Conservation (phyloP, 2,113 vertebrate genomes). For the Cyprinodon brontotheroides region DNA sequence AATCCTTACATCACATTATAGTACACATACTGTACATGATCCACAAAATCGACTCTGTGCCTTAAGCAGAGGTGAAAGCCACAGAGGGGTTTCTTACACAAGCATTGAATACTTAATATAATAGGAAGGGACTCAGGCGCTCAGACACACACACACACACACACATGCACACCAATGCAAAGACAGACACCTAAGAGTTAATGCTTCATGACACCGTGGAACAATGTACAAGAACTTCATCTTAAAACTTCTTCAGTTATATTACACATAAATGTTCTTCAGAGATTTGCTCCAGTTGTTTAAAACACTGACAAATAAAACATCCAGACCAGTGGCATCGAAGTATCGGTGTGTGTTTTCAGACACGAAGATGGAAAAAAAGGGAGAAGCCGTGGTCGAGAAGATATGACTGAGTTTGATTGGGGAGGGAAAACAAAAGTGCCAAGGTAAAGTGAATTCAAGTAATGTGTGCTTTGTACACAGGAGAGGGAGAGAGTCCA, state of each 20-base stretch:
- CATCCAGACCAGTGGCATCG: slow-evolving; percentile 35
- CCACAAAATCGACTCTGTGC: slow-evolving; percentile 76
- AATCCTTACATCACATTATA: slow-evolving; percentile 79
- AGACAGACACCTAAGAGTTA: slow-evolving; percentile 64
- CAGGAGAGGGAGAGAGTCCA: slow-evolving; percentile 55
- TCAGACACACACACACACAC: slow-evolving; percentile 27
- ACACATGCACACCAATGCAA: slow-evolving; percentile 24
- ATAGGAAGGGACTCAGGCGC: slow-evolving; percentile 29
- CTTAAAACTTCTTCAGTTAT: slow-evolving; percentile 58
- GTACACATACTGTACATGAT: slow-evolving; percentile 84
- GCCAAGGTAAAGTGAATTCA: slow-evolving; percentile 86
- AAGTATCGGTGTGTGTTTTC: slow-evolving; percentile 21
- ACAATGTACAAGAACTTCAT: slow-evolving; percentile 72
- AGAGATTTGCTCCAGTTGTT: slow-evolving; percentile 29
- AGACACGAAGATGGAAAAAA: not conserved
- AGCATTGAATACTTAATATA: slow-evolving; percentile 78
- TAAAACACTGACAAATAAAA: slow-evolving; percentile 57
- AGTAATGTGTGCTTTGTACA: slow-evolving; percentile 81
- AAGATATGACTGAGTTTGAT: slow-evolving; percentile 50
- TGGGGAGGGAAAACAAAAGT: slow-evolving; percentile 75
- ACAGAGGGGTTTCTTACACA: slow-evolving; percentile 66
- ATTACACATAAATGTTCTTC: slow-evolving; percentile 67
- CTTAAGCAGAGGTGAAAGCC: slow-evolving; percentile 62
- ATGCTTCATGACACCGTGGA: slow-evolving; percentile 76
- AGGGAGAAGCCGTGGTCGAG: slow-evolving; percentile 28